Base-by-base conservation (phyloP, 2,113 vertebrate genomes). In the Catharus minimus region DNA sequence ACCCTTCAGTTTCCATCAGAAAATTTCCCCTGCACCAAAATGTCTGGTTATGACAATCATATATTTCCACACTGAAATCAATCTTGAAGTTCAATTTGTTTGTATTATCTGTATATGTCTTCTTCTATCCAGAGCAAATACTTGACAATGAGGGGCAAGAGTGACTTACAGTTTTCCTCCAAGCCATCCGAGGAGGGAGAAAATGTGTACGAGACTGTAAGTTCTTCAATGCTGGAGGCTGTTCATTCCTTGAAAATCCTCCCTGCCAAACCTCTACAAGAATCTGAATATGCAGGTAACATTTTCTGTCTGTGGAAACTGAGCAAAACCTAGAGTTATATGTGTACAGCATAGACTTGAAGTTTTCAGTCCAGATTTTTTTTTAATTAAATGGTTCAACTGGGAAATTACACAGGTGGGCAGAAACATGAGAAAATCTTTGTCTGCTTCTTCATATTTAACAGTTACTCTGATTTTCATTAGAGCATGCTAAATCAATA, bases 251-350 rank as follows among this genome's bases (percentile, higher is more conserved):
- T 94, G 88, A 96, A 82, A 79, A 96, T 97, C 32, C 88, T 97
- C 41, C 97, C 97, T 60, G 93, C 97, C 74, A 93, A 67, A 71
- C 97, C 97, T 28, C 88, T 95, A 23, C 88, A 96, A 76, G 97
- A 98, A 62, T 96, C 97, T 0, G 96, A 97, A 92, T 97, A 98
- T 6, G 96, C 96, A 95, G 97, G 97, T 98, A 97, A 93, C 2
- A 9, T 58, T 72, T 82, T 32, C 14, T 58, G 11, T 53, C 49
- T 75, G 19, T 7, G 13, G 30, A 66, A 86, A 66, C 16, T 62
- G 9, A 84, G 23, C 1, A 39, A 83, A 75, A 68, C 22, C 24
- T 43, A 53, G 16, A 50, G 2, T 49, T 56, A 53, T 30, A 64
- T 1, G 43, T 26, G 17, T 76, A 33, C 14, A 60, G 18, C 57